A percentile compares a stretch with the other conserved stretches of the same genome.
These are phyloP conservation scores for Philaethria dido DNA, from an alignment of 2,888 invertebrate species.

Conservation along the genomic window DNA sequence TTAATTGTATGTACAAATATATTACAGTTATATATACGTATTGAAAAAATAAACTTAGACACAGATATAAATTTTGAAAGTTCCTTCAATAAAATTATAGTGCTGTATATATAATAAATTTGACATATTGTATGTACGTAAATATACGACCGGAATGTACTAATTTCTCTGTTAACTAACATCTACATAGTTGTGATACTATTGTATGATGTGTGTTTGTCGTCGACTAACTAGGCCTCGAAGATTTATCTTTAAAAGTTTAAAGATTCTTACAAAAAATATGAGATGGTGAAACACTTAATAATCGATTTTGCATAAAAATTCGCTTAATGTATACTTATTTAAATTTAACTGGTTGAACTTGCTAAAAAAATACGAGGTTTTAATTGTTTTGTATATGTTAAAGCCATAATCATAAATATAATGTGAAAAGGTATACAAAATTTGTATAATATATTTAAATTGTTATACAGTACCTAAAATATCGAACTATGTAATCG, in stretches of 20 bases:
- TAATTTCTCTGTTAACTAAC: not conserved
- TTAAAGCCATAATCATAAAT: not conserved
- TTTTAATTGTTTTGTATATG: not conserved
- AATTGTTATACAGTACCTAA: constrained; percentile 19
- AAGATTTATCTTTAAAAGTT: not conserved
- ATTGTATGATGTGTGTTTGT: not conserved
- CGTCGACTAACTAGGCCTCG: too few species aligned
- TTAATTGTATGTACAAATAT: constrained; percentile 42
- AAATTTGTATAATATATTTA: not conserved
- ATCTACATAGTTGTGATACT: not conserved
- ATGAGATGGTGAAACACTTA: not conserved
- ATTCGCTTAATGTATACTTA: not conserved
- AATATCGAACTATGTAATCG: constrained; percentile 29
- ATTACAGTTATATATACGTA: constrained; percentile 28
- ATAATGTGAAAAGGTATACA: not conserved
- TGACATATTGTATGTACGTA: not conserved
- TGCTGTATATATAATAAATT: too few species aligned
- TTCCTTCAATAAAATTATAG: not conserved
- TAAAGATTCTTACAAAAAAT: not conserved
- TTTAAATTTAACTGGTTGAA: not conserved
- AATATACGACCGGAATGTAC: not conserved
- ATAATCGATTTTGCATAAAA: not conserved
- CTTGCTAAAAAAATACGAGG: not conserved
- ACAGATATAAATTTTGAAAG: not conserved
- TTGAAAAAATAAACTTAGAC: constrained; percentile 12